Evolutionary conservation across 2,113 vertebrate species (phyloP), one percentile per base, ranked within the genome.

Genomic region (Zingel zingel): DNA sequence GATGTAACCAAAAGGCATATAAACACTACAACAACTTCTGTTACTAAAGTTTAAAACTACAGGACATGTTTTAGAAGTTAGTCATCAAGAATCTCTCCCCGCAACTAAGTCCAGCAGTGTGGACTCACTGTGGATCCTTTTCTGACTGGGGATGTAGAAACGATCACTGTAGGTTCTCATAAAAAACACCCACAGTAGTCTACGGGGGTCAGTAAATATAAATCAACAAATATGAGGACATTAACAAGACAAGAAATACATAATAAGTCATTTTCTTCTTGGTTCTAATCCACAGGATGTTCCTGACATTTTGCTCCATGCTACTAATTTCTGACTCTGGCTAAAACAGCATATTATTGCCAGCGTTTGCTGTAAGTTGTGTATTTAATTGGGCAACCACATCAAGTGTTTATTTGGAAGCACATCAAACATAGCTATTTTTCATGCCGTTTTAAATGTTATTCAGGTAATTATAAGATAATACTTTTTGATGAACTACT

Each of bases 1-100:
- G 39, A 83, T 76, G 82, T 84, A 71, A 76, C 88, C 70, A 54
- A 23, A 43, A 84, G 85, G 77, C 84, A 81, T 71, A 18, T 57
- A 87, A 91, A 89, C 51, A 48, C 50, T 51, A 45, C 57, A 58
- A 36, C 71, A 69, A 61, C 65, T 25, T 47, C 45, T 72, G 45
- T 66, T 33, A 19, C 19, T 45, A 9, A 6, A 57, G 33, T 11
- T 56, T 19, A 64, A 33, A 71, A 75, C 72, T 39, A 23, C 43
- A 70, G 48, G 45, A 65, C 21, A 14, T 80, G 76, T 86, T 86
- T 84, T 4, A 53, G 47, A 10, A 25, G n/a, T 82, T 81, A 83
- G 77, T 85, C 61, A 77, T 72, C 9, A 27, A 58, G 68, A 82
- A 64, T 82, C 69, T 74, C 47, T 73, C 16, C 64, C 45, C 63